Evolutionary conservation across 2,888 invertebrate genomes (phyloP).

Genomic region (Morpho deidamia): DNA sequence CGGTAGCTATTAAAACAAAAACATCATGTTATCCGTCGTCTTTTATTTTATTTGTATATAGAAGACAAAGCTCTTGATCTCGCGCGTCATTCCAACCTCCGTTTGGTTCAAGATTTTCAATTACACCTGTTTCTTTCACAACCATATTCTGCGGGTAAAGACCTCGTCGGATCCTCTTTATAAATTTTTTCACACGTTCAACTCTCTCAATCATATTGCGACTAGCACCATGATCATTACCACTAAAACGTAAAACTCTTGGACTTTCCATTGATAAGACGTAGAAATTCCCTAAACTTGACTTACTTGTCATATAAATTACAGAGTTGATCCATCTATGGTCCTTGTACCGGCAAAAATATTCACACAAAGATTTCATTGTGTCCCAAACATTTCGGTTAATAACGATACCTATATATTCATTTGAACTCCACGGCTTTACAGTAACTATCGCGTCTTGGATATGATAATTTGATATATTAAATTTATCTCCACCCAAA

Average conservation of each 20-base stretch:
- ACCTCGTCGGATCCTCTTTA: conserved; percentile 4
- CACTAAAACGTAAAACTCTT: conserved; percentile 35
- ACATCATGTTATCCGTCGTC: not conserved
- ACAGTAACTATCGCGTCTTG: conserved; percentile 22
- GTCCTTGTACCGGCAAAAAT: conserved; percentile 42
- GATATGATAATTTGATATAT: conserved; percentile 20
- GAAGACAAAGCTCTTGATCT: conserved; percentile 26
- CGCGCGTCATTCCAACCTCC: conserved; percentile 25
- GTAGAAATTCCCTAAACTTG: conserved; percentile 26
- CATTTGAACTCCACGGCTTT: conserved; percentile 31
- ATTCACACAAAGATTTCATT: conserved; percentile 30
- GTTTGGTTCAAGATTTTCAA: not conserved
- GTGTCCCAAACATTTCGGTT: conserved; percentile 37
- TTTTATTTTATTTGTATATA: conserved; percentile 15
- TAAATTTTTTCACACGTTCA: conserved; percentile 7
- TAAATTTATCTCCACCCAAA: conserved; percentile 33
- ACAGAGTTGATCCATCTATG: conserved; percentile 42
- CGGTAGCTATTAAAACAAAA: too few relatives aligned
- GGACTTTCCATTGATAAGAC: conserved; percentile 33
- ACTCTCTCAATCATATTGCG: conserved; percentile 18
- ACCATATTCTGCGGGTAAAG: conserved; percentile 12
- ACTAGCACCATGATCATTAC: conserved; percentile 23
- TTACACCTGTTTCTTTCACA: not conserved
- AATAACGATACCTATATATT: conserved; percentile 38
- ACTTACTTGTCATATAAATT: conserved; percentile 28